These are phyloP conservation scores for Malurus elegans DNA, from an alignment of 2,113 vertebrate genomes.

Conservation along the genomic window DNA sequence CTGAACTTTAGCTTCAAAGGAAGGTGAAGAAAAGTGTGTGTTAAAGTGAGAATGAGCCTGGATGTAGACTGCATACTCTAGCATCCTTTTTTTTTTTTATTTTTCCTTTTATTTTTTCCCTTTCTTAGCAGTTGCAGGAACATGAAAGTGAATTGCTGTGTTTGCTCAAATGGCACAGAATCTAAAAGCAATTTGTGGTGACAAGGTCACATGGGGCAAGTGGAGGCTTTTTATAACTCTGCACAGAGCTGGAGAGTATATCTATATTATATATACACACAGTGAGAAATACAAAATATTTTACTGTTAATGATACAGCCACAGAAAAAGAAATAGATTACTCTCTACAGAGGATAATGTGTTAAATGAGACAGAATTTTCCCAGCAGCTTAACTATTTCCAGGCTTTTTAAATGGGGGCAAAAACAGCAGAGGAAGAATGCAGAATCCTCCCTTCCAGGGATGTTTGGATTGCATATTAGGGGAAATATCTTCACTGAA, in stretches of 20 bases:
- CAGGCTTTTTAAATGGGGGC: neutral
- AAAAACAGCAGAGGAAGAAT: neutral
- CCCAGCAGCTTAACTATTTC: neutral
- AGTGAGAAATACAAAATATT: conserved; percentile 11
- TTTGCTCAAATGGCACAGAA: conserved; percentile 48
- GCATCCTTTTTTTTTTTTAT: neutral
- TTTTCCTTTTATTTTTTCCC: neutral
- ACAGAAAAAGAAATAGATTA: neutral
- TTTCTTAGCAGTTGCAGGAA: neutral
- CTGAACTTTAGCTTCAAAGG: neutral
- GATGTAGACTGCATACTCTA: neutral
- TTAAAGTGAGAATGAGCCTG: neutral
- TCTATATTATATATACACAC: neutral
- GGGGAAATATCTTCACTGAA: neutral
- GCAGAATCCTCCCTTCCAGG: neutral
- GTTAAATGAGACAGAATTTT: neutral
- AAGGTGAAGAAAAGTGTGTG: neutral
- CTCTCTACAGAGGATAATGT: neutral
- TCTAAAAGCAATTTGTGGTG: conserved; percentile 60
- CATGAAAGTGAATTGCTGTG: conserved; percentile 20
- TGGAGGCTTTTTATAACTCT: conserved; percentile 30
- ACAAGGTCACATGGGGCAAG: conserved; percentile 41
- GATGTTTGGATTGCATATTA: neutral
- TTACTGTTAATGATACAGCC: neutral
- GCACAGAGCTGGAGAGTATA: neutral